Percentiles rank a stretch among this genome's conserved stretches.
Evolutionary conservation across 2,797 vertebrate genomes (phyloP).

Genomic region (Trachurus trachurus): DNA sequence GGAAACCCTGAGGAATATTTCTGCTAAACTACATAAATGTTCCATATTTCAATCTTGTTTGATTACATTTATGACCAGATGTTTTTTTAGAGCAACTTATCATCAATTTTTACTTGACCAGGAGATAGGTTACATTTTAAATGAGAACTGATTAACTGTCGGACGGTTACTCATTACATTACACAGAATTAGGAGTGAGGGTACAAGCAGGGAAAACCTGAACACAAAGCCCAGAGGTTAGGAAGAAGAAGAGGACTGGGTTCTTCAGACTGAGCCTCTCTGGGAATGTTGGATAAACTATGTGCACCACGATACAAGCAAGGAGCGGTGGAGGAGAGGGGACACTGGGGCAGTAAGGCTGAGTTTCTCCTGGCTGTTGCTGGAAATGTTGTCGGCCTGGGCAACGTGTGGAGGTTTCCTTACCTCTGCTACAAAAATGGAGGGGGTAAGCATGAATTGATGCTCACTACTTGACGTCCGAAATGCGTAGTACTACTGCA

Average conservation of each 20-base stretch:
- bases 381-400: constrained; percentile 81
- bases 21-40: too few relatives aligned
- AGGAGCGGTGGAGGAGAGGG: constrained; percentile 72
- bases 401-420: constrained; percentile 87
- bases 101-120: background rate
- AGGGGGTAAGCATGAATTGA: constrained; percentile 77
- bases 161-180: constrained; percentile 51
- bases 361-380: constrained; percentile 85
- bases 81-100: background rate
- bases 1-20: too few relatives aligned
- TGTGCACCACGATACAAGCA: background rate
- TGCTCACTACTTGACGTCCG: too few relatives aligned
- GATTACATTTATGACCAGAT: background rate
- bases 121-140: constrained; percentile 30
- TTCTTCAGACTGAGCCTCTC: background rate
- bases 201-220: constrained; percentile 15
- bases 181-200: background rate
- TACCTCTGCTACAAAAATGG: constrained; percentile 88
- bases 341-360: constrained; percentile 81
- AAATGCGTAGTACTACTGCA: constrained; percentile 67
- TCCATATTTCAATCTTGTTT: background rate
- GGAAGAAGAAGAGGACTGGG: background rate
- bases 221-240: background rate
- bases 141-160: constrained; percentile 61
- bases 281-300: constrained; percentile 29